Base-by-base conservation (phyloP, 2,113 vertebrate species). In the Burhinus bistriatus region DNA sequence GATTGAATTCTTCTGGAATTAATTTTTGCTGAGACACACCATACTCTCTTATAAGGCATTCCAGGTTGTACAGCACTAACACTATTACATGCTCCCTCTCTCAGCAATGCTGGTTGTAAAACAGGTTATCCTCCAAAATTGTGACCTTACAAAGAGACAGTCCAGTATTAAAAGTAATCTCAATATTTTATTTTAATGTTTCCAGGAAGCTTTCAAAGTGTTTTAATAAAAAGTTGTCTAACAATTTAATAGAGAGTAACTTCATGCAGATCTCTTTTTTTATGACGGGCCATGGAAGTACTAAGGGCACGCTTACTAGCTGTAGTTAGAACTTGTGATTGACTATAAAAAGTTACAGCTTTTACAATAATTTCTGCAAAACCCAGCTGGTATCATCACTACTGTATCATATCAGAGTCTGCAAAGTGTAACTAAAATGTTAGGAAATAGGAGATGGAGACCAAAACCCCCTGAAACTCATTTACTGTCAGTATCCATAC, bases 1-100 rank as follows among this genome's bases (percentile, higher is more conserved):
- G 93, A 97, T 94, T 98, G 94, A 97, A 96, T 98, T 98, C 89
- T 98, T 97, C 91, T 97, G 89, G 88, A 95, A 95, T 92, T 65
- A 26, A 82, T 92, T 91, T 95, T 89, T 95, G 82, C 93, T 97
- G 85, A 96, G 92, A 80, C 23, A 58, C 57, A 97, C 47, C 40
- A 73, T 87, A 95, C 54, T 81, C 22, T 89, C 90, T 80, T 79
- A 57, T 18, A 81, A 93, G 80, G 73, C 78, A 32, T 87, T 64
- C 91, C 26, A 26, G 27, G 42, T 69, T 92, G 83, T n/a, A 5
- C 57, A 30, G 90, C 26, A 51, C 93, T 96, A 97, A 97, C 93
- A 6, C 95, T 71, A 86, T 80, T 91, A 88, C 73, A 11, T 15
- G 49, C 19, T 79, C 77, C 29, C 42, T 82, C 78, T 40, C 64